Evolutionary conservation across 2,888 invertebrate species (phyloP), one percentile per base, ranked within the genome.

Genomic region (Troglohyphantes excavatus): DNA sequence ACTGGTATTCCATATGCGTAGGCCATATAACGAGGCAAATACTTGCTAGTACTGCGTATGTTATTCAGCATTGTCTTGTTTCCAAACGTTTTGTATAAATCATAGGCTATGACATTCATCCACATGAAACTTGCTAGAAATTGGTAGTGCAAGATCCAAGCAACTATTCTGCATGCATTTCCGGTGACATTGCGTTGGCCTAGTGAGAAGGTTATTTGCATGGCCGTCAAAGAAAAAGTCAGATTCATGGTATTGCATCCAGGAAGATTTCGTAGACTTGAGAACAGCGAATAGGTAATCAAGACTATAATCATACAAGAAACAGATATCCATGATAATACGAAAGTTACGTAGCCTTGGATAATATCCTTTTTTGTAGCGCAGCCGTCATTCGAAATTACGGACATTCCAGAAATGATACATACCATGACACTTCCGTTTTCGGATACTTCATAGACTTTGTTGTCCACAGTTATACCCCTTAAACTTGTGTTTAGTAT

Each of bases 61-160:
- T 89, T 85, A n/a, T 84, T 82, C 19, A 91, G 39, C 13, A 91
- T 46, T 21, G 76, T 90, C 21, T 79, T 78, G 68, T 91, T 92
- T 2, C 93, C 93, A 91, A 94, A 94, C 2, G 94, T 94, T 26
- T 92, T 90, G 91, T 92, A 94, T 3, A 94, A 92, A 90, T 94
- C 94, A 90, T 92, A 94, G 7, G 94, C 93, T 93, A 94, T 94
- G 2, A 94, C 93, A 90, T 93, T 94, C 93, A 93, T 94, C 93
- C 94, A 94, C 92, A 93, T 93, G 78, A 94, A 93, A 2, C 93
- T 92, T 0, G 93, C 92, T 7, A 94, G 92, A 78, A 93, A 93
- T 19, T 92, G 91, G 91, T 93, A 94, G 90, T 94, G 94, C 6
- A 93, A 91, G 0, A 92, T 33, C 7, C 93, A 92, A 0, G 93